Evolutionary conservation across 2,888 invertebrate species (phyloP).

Genomic region (Notodonta ziczac): DNA sequence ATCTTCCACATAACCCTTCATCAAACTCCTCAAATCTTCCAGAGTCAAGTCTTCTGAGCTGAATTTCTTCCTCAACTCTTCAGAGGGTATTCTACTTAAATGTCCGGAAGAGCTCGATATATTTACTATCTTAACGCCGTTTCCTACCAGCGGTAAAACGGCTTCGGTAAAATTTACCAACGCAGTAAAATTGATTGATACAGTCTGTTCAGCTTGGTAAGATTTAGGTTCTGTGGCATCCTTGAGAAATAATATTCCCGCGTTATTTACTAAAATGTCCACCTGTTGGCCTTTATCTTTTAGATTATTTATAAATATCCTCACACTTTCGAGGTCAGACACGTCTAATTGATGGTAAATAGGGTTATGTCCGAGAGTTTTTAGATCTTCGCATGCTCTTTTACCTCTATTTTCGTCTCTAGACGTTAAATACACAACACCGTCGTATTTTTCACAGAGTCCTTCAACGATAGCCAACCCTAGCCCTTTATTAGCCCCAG

Average conservation of each 20-base stretch:
- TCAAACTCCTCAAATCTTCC: slow-evolving; percentile 81
- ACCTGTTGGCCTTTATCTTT: slow-evolving; percentile 84
- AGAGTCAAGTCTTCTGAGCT: slow-evolving; percentile 79
- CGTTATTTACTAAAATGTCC: slow-evolving; percentile 90
- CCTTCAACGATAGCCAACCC: slow-evolving; percentile 87
- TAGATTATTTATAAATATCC: slow-evolving; percentile 81
- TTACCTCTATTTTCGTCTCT: slow-evolving; percentile 84
- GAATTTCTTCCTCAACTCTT: slow-evolving; percentile 76
- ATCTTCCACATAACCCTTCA: slow-evolving; percentile 86
- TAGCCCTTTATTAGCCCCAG: slow-evolving; percentile 90
- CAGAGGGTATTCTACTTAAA: slow-evolving; percentile 84
- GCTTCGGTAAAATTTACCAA: slow-evolving; percentile 78
- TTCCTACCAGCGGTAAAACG: slow-evolving; percentile 87
- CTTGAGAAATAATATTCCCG: slow-evolving; percentile 80
- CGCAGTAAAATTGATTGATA: slow-evolving; percentile 66
- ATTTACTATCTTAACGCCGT: slow-evolving; percentile 89
- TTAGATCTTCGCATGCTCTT: slow-evolving; percentile 83
- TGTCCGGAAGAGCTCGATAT: slow-evolving; percentile 89
- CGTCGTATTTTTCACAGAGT: slow-evolving; percentile 86
- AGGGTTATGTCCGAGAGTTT: slow-evolving; percentile 74
- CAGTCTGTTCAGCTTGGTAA: slow-evolving; percentile 63
- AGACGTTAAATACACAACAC: slow-evolving; percentile 88
- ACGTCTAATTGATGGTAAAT: slow-evolving; percentile 89
- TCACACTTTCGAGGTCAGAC: slow-evolving; percentile 83
- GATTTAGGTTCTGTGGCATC: slow-evolving; percentile 62